Evolutionary conservation across 2,797 vertebrate species (phyloP).

Genomic region (Lagocephalus sceleratus): DNA sequence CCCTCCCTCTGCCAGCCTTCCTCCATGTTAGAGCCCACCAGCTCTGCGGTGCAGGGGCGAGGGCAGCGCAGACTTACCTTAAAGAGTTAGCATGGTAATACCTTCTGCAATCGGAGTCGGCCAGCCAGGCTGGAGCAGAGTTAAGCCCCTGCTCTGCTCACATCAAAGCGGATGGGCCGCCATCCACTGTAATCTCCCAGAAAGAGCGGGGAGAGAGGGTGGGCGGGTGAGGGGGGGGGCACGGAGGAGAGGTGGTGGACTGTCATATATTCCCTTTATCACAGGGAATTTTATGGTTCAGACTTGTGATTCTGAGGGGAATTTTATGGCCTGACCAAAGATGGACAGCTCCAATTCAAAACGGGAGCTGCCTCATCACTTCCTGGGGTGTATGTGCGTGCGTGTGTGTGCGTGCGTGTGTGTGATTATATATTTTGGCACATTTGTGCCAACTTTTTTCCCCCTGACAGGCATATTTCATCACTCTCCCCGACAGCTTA

Average conservation of each 20-base stretch:
- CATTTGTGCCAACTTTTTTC: conserved; percentile 40
- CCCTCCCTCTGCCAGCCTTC: not conserved
- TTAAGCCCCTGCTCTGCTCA: conserved; percentile 57
- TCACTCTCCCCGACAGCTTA: conserved; percentile 59
- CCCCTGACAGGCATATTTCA: conserved; percentile 47
- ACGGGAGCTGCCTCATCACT: conserved; percentile 55
- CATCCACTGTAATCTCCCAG: conserved; percentile 51
- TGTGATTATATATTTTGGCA: conserved; percentile 22
- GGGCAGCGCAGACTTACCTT: conserved; percentile 46
- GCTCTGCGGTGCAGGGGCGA: conserved; percentile 36
- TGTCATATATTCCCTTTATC: conserved; percentile 69
- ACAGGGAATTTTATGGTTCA: conserved; percentile 63
- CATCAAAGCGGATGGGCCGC: conserved; percentile 58
- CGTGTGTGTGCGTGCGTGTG: not conserved
- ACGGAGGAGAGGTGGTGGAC: conserved; percentile 12
- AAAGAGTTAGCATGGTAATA: conserved; percentile 67
- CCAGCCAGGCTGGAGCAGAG: conserved; percentile 52
- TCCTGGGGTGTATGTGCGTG: conserved; percentile 31
- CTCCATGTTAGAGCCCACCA: conserved; percentile 27
- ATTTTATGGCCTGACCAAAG: conserved; percentile 63
- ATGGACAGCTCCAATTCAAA: conserved; percentile 61
- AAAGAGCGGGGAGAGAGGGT: not conserved
- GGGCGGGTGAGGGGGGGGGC: conserved; percentile 4
- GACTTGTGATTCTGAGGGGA: conserved; percentile 64
- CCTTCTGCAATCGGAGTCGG: conserved; percentile 54